These are phyloP conservation scores for Tyrophagus putrescentiae DNA, from an alignment of 1,140 invertebrate genomes.

Conservation along the genomic window DNA sequence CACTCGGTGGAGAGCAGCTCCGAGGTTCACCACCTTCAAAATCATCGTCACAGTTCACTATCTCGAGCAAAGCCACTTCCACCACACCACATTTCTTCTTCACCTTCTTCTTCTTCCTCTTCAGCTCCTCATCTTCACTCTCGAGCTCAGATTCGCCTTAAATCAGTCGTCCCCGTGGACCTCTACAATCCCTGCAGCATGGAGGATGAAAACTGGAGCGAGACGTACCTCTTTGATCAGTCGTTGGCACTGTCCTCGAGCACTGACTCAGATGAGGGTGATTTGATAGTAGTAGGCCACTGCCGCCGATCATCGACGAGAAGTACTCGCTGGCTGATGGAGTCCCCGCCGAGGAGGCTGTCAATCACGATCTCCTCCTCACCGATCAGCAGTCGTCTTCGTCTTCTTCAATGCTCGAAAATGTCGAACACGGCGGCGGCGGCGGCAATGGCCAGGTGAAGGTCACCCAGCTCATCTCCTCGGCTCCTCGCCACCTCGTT, in stretches of 20 bases:
- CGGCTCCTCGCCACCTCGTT: too few species aligned
- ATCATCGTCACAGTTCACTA: neutral
- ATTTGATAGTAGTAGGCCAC: neutral
- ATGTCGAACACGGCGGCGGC: neutral
- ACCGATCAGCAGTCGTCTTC: too few species aligned
- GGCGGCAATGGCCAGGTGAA: too few species aligned
- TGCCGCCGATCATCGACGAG: neutral
- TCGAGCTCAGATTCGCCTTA: too few species aligned
- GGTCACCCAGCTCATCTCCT: too few species aligned
- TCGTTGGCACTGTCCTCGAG: neutral
- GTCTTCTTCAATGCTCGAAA: neutral
- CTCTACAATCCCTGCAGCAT: neutral
- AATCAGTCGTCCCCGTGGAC: neutral
- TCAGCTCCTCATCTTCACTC: too few species aligned
- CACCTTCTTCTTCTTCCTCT: too few species aligned
- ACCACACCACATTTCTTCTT: too few species aligned
- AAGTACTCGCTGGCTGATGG: too few species aligned
- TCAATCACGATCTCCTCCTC: too few species aligned
- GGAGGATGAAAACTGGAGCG: slow-evolving; percentile 9
- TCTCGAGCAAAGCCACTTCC: too few species aligned
- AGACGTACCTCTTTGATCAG: neutral
- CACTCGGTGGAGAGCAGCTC: neutral
- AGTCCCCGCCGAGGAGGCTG: too few species aligned
- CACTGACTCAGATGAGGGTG: neutral
- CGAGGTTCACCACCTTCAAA: neutral